These are phyloP conservation scores for Cebus imitator DNA, from an alignment of 2,113 vertebrate species.

Conservation along the genomic window DNA sequence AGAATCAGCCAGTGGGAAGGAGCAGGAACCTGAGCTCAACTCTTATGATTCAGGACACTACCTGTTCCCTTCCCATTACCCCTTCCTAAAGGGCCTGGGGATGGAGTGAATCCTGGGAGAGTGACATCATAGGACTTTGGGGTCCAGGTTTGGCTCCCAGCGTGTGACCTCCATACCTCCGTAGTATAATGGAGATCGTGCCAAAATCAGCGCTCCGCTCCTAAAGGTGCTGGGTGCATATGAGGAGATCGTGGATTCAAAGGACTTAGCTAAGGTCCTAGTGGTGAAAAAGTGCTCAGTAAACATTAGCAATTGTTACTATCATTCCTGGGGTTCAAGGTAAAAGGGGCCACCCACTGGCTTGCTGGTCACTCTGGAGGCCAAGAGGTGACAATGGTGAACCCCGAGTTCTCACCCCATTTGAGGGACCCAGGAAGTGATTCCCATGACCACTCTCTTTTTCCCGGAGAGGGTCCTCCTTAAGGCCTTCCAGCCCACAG, in stretches of 20 bases:
- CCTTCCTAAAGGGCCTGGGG: neutral
- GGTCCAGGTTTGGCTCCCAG: neutral
- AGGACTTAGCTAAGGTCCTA: neutral
- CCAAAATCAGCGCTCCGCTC: too few relatives aligned
- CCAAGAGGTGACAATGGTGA: neutral
- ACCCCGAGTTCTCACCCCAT: too few relatives aligned
- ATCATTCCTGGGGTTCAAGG: neutral
- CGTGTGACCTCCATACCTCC: neutral
- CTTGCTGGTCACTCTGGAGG: neutral
- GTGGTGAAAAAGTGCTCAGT: neutral
- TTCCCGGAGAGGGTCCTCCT: neutral
- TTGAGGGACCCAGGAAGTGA: neutral
- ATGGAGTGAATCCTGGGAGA: neutral
- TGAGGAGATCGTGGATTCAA: too few relatives aligned
- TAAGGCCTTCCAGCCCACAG: neutral
- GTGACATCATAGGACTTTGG: fast-evolving
- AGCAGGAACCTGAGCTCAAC: neutral
- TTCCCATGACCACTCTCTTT: neutral
- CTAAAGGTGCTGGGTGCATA: neutral
- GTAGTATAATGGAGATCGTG: neutral
- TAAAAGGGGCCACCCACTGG: too few relatives aligned
- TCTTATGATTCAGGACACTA: neutral
- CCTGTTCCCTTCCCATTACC: neutral
- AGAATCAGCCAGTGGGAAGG: neutral
- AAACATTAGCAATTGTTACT: neutral